A percentile compares a stretch with the other conserved stretches of the same genome.
Conservation (phyloP, 2,113 vertebrate genomes). For the Crotalus horridus region DNA sequence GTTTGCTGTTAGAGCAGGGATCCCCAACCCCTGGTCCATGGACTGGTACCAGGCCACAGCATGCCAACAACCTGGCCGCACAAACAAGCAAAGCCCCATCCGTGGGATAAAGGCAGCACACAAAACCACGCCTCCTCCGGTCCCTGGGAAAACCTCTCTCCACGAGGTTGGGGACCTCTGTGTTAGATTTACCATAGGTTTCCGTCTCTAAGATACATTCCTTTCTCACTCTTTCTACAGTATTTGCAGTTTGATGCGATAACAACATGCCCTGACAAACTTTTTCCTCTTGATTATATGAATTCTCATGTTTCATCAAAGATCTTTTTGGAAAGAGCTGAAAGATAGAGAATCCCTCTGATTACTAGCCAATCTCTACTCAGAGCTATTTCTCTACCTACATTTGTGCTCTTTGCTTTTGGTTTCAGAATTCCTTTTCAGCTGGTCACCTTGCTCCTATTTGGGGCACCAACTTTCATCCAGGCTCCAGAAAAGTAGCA, state of each 20-base stretch:
- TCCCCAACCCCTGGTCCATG: too few species aligned
- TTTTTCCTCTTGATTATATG: background rate
- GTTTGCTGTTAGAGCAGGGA: background rate
- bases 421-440: background rate
- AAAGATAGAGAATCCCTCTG: background rate
- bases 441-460: background rate
- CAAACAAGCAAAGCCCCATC: too few species aligned
- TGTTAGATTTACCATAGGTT: background rate
- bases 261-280: background rate
- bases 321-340: background rate
- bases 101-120: too few species aligned
- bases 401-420: background rate
- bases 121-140: too few species aligned
- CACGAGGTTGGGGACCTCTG: too few species aligned
- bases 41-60: too few species aligned
- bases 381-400: background rate
- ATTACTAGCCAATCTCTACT: background rate
- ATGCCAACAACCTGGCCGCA: too few species aligned
- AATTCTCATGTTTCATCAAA: background rate
- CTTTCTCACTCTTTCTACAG: background rate
- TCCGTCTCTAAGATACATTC: background rate
- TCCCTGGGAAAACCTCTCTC: too few species aligned
- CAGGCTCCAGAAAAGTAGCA: background rate
- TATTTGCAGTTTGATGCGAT: background rate
- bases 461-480: background rate